A percentile compares a stretch with the other conserved stretches of the same genome.
Evolutionary conservation across 2,113 vertebrate genomes (phyloP).

Genomic region (Oreochromis spilurus): DNA sequence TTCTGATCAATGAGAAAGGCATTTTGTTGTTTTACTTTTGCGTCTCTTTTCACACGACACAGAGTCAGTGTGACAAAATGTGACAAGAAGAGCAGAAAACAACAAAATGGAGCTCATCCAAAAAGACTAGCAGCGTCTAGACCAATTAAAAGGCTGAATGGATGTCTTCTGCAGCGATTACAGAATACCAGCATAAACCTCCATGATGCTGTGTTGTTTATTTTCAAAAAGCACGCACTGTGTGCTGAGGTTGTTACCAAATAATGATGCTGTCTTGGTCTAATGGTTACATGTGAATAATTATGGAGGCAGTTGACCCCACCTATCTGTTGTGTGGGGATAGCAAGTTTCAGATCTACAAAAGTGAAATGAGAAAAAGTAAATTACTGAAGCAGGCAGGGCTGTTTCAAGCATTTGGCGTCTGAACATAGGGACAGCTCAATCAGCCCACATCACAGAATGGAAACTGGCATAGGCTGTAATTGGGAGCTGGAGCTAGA

Average conservation of each 20-base stretch:
- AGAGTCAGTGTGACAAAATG: neutral
- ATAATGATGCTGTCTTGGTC: neutral
- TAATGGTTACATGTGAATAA: neutral
- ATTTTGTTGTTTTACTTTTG: neutral
- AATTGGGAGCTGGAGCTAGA: slow-evolving; percentile 50
- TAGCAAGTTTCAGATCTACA: neutral
- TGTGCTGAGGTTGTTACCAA: neutral
- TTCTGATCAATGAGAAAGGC: neutral
- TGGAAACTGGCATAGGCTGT: slow-evolving; percentile 46
- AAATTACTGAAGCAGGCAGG: neutral
- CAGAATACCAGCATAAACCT: neutral
- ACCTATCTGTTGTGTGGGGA: neutral
- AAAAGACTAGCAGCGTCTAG: neutral
- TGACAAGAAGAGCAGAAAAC: neutral
- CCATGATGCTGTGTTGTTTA: neutral
- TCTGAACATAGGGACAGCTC: neutral
- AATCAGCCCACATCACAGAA: slow-evolving; percentile 64
- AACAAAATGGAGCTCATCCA: neutral
- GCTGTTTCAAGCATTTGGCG: slow-evolving; percentile 16
- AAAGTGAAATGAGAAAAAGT: neutral
- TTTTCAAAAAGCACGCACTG: neutral
- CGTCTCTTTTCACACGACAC: neutral
- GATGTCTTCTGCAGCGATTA: neutral
- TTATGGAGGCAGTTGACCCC: neutral
- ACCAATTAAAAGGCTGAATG: neutral